Evolutionary conservation across 2,888 invertebrate species (phyloP).

Genomic region (Alloscopus bannaensis): DNA sequence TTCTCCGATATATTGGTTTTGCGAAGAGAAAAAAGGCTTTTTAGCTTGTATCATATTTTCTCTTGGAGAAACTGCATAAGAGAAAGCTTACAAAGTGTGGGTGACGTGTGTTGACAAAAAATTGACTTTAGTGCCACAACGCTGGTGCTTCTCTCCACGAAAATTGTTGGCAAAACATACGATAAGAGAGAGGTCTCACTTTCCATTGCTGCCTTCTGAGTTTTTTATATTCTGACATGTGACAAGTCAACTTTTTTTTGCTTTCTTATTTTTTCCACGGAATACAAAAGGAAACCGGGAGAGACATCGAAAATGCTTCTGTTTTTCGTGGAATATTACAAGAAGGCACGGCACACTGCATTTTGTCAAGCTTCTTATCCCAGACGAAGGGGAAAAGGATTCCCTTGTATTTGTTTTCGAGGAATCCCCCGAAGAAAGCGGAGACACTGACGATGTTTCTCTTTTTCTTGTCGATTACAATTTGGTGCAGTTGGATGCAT

Average conservation of each 20-base stretch:
- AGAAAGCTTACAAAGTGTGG: too few relatives aligned
- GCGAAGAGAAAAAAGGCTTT: background rate
- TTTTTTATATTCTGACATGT: constrained; percentile 17
- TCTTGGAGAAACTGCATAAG: too few relatives aligned
- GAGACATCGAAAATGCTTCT: too few relatives aligned
- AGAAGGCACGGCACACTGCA: too few relatives aligned
- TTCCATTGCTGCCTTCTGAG: background rate
- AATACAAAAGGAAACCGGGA: background rate
- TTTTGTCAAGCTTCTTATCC: too few relatives aligned
- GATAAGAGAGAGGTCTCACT: background rate
- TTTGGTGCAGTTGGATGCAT: constrained; percentile 36
- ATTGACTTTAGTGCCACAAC: background rate
- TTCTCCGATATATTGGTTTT: background rate
- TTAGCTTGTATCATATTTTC: background rate
- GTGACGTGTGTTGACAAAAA: background rate
- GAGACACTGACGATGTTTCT: background rate
- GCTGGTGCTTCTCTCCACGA: too few relatives aligned
- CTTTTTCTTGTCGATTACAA: constrained; percentile 34
- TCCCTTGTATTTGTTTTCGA: background rate
- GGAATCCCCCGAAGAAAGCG: background rate
- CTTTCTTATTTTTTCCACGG: too few relatives aligned
- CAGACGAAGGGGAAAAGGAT: background rate
- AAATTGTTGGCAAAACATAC: constrained; percentile 6
- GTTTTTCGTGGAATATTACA: too few relatives aligned
- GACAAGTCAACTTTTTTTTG: constrained; percentile 12